Evolutionary conservation across 2,888 invertebrate species (phyloP).

Genomic region (Dendrolimus houi): DNA sequence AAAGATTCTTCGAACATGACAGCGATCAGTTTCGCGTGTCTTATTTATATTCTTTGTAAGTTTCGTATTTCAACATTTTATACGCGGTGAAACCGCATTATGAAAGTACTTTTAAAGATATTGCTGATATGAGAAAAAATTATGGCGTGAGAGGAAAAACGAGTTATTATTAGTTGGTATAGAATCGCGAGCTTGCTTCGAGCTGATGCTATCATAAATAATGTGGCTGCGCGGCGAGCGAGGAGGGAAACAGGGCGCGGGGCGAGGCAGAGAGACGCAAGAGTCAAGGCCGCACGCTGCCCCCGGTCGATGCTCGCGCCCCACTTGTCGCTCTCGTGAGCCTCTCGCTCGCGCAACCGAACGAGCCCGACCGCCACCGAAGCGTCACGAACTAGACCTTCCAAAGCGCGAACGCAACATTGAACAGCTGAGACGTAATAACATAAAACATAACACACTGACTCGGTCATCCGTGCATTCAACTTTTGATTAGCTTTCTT

Average conservation of each 20-base stretch:
- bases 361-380: slow-evolving; percentile 44
- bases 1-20: too few relatives aligned
- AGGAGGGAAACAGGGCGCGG: slow-evolving; percentile 32
- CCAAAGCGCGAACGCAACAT: slow-evolving; percentile 66
- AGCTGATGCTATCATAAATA: slow-evolving; percentile 75
- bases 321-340: slow-evolving; percentile 58
- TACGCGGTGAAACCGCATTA: slow-evolving; percentile 5
- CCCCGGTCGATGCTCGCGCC: slow-evolving; percentile 86
- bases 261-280: slow-evolving; percentile 42
- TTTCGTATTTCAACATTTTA: neutral
- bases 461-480: slow-evolving; percentile 77
- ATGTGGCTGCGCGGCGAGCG: slow-evolving; percentile 64
- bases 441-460: slow-evolving; percentile 76
- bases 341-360: slow-evolving; percentile 56
- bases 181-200: slow-evolving; percentile 69
- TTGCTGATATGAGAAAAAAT: slow-evolving; percentile 46
- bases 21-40: too few relatives aligned
- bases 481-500: slow-evolving; percentile 75
- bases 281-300: slow-evolving; percentile 87
- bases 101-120: slow-evolving; percentile 30
- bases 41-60: too few relatives aligned
- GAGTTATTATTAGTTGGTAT: slow-evolving; percentile 71
- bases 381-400: slow-evolving; percentile 71
- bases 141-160: slow-evolving; percentile 73
- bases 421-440: slow-evolving; percentile 74